Evolutionary conservation across 2,113 vertebrate species (phyloP).

Genomic region (Urocitellus parryii): DNA sequence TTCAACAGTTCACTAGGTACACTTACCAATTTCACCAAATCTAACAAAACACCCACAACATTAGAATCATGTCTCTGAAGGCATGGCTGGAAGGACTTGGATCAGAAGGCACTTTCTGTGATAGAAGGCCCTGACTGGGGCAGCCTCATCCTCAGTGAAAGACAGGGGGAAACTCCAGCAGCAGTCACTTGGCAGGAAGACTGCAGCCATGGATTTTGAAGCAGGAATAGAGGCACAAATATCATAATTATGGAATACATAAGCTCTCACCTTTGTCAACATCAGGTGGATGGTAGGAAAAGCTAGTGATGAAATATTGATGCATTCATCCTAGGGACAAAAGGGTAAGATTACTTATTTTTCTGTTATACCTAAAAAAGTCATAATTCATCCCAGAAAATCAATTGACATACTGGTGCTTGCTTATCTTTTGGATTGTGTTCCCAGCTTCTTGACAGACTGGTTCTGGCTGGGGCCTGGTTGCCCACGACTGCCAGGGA

Average conservation of each 20-base stretch:
- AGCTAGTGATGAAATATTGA: neutral
- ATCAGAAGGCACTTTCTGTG: neutral
- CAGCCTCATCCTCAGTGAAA: constrained; percentile 6
- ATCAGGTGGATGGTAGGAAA: neutral
- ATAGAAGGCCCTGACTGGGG: neutral
- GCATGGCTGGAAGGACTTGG: neutral
- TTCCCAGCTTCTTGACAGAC: neutral
- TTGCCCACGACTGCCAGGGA: neutral
- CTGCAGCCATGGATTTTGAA: constrained; percentile 26
- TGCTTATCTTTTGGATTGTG: neutral
- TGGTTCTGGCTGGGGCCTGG: neutral
- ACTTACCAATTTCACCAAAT: neutral
- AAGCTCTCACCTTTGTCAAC: neutral
- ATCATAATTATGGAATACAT: neutral
- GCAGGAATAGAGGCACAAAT: constrained; percentile 4
- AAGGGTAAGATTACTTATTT: neutral
- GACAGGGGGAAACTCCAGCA: neutral
- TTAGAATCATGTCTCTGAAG: neutral
- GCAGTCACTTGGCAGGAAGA: neutral
- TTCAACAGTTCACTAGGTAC: neutral
- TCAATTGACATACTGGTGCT: neutral
- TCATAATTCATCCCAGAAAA: neutral
- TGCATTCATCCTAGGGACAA: neutral
- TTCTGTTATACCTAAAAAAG: neutral
- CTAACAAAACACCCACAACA: neutral